Percentiles rank a stretch among this genome's conserved stretches.
These are phyloP conservation scores for Microtus montanus DNA, from an alignment of 2,113 vertebrate genomes.

Conservation along the genomic window DNA sequence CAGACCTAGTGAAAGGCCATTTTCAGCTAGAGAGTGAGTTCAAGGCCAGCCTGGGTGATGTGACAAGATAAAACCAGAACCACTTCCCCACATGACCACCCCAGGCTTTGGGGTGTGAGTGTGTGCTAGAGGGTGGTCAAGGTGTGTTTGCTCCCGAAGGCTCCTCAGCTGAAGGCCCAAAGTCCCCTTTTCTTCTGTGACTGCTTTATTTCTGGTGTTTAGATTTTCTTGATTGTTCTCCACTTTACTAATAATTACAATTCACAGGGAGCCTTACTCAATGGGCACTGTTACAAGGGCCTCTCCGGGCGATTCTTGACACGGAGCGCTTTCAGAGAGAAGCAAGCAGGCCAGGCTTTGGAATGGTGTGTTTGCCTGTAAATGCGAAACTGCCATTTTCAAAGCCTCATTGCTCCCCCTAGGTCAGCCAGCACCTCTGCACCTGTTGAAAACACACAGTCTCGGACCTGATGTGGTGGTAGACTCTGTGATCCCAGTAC, in stretches of 20 bases:
- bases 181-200: neutral
- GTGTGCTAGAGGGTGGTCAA: neutral
- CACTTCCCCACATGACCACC: neutral
- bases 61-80: too few species aligned
- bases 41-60: neutral
- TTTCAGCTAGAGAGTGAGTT: too few species aligned
- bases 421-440: neutral
- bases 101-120: neutral
- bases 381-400: neutral
- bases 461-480: neutral
- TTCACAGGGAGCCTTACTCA: accelerated
- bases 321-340: neutral
- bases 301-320: neutral
- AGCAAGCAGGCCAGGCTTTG: neutral
- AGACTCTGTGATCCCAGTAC: neutral
- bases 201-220: neutral
- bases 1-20: neutral
- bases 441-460: neutral
- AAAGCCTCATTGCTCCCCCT: neutral
- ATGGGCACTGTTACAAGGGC: neutral
- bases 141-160: too few species aligned
- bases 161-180: neutral
- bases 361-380: too few species aligned
- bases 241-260: neutral
- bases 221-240: neutral